A percentile compares a stretch with the other conserved stretches of the same genome.
Evolutionary conservation across 2,888 invertebrate genomes (phyloP).

Genomic region (Drosophila conformis): DNA sequence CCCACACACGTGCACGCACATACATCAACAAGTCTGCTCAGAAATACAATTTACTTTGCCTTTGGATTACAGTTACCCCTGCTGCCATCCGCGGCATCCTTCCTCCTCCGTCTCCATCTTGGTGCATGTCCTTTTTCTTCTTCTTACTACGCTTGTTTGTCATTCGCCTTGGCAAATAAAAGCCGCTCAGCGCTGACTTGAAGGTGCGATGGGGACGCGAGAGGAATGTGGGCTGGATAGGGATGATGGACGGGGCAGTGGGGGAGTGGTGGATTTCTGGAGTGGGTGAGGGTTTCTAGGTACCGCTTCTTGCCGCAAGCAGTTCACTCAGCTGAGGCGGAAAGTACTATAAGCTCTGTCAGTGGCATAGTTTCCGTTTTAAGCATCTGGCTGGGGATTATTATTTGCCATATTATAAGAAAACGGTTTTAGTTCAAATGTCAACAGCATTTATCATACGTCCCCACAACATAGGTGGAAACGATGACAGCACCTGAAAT

Average conservation of each 20-base stretch:
- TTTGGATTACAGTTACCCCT: conserved; percentile 67
- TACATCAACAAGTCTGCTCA: conserved; percentile 77
- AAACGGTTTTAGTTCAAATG: conserved; percentile 80
- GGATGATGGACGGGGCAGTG: background rate
- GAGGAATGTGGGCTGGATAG: background rate
- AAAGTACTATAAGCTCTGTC: conserved; percentile 78
- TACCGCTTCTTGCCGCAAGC: conserved; percentile 63
- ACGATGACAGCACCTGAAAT: conserved; percentile 14
- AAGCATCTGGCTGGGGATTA: conserved; percentile 78
- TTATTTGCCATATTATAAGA: conserved; percentile 80
- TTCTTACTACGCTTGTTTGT: conserved; percentile 64
- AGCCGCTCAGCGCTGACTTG: conserved; percentile 50
- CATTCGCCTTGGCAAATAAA: conserved; percentile 78
- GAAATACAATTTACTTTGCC: conserved; percentile 80
- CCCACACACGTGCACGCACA: conserved; percentile 9
- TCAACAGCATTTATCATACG: conserved; percentile 75
- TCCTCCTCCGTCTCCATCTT: background rate
- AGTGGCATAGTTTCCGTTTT: conserved; percentile 76
- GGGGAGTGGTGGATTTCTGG: background rate
- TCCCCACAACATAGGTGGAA: conserved; percentile 26
- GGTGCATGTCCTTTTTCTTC: conserved; percentile 42
- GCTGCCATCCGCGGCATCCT: background rate
- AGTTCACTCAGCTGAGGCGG: conserved; percentile 76
- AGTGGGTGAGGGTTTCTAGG: conserved; percentile 9
- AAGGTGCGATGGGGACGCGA: conserved; percentile 11